These are phyloP conservation scores for Pterostichus niger DNA, from an alignment of 2,888 invertebrate genomes.

Conservation along the genomic window DNA sequence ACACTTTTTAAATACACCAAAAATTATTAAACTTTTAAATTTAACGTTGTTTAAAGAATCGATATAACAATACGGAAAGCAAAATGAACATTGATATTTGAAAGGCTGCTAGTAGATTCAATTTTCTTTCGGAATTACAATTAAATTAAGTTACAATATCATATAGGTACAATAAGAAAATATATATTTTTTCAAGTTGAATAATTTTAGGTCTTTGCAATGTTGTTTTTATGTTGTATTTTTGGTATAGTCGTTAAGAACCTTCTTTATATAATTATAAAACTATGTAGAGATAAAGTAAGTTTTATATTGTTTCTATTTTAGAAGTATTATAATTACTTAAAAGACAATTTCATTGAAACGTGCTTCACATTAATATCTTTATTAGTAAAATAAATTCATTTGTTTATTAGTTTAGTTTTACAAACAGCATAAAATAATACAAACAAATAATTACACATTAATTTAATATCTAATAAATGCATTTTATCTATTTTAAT, in stretches of 20 bases:
- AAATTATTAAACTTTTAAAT: conserved; percentile 23
- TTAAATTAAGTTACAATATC: neutral
- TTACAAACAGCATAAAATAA: too few relatives aligned
- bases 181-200: too few relatives aligned
- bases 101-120: neutral
- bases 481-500: too few relatives aligned
- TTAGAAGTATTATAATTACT: neutral
- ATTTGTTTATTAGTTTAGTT: neutral
- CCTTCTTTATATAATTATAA: neutral
- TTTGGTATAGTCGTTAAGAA: neutral
- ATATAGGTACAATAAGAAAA: neutral
- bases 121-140: neutral
- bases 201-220: too few relatives aligned
- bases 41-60: conserved; percentile 4
- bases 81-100: neutral
- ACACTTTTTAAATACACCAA: conserved; percentile 11
- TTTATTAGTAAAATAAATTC: neutral
- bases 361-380: neutral
- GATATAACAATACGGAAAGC: neutral
- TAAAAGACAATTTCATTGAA: neutral
- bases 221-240: neutral
- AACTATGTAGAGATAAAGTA: neutral
- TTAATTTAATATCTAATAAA: too few relatives aligned
- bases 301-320: neutral
- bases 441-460: too few relatives aligned